Base-by-base conservation (phyloP, 2,888 invertebrate species). In the Tenthredo mesomela region DNA sequence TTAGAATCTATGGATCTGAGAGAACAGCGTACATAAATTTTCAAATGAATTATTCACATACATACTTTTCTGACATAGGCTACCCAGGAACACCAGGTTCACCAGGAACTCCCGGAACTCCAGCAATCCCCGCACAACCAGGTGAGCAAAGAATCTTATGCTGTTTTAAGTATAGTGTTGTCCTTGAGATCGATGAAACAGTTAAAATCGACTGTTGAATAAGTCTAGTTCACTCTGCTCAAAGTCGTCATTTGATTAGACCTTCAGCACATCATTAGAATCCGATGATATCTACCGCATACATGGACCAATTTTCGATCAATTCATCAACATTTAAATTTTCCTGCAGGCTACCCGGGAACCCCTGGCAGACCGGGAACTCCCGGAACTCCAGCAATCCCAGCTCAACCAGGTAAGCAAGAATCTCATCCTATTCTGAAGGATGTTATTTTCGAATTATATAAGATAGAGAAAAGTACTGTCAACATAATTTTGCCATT, bases 361-460 rank as follows among this genome's bases (percentile, higher is more conserved):
- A 80, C 70, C 25, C 87, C 88, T 21, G 88, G 89, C 25, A 65
- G 47, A n/a, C 91, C 90, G 9, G 91, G 90, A 6, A 73, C 85
- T 29, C 90, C 93, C 0, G 92, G 90, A 1, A 88, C 87, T 0
- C 88, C 89, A 10, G 88, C 88, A 33, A 33, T 43, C 86, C 87
- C 88, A 21, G 86, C 84, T 12, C 85, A 71, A 33, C 87, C 87
- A 9, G 84, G 84, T 10, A 7, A 6, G 54, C 54, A n/a, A n/a
- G 18, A n/a, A 54, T 54, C 54, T 54, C n/a, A n/a, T 54, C 6
- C n/a, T 7, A 7, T 54, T 18, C n/a, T n/a, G n/a, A 0, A 18
- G 18, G 50, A 43, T 10, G 1, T 43, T 43, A 43, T 43, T 43
- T 43, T 43, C 2, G 10, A 43, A 43, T 43, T 2, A 43, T 7